Conservation (phyloP, 2,888 invertebrate genomes). For the Macropis europaea region DNA sequence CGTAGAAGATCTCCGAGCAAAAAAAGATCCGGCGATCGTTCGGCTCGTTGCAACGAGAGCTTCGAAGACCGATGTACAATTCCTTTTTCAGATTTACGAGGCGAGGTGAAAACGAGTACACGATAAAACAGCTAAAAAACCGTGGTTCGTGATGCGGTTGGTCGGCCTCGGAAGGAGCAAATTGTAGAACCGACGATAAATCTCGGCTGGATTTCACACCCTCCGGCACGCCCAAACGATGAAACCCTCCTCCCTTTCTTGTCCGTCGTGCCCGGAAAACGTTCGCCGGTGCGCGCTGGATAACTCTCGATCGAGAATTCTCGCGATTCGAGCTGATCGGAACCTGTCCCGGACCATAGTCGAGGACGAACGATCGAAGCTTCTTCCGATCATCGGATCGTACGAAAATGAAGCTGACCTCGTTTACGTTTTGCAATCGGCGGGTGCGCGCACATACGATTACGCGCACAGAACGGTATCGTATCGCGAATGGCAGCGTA, state of each 20-base stretch:
- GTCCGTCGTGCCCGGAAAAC: too few species aligned
- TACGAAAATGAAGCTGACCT: background rate
- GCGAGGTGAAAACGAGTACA: conserved; percentile 30
- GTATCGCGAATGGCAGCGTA: conserved; percentile 13
- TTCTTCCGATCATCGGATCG: background rate
- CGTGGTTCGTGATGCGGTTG: conserved; percentile 27
- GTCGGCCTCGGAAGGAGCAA: conserved; percentile 56
- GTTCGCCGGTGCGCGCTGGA: background rate
- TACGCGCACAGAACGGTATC: background rate
- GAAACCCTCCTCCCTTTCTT: too few species aligned
- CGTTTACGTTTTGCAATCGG: background rate
- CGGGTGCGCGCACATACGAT: background rate
- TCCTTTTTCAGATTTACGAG: conserved; percentile 59
- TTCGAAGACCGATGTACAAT: conserved; percentile 17
- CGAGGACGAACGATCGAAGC: background rate
- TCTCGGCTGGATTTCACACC: conserved; percentile 67
- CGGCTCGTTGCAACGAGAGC: conserved; percentile 12
- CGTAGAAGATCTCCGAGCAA: conserved; percentile 1
- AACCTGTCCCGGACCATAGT: background rate
- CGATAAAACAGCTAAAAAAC: conserved; percentile 32
- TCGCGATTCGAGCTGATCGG: background rate
- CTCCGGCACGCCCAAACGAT: conserved; percentile 53
- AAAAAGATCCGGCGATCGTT: conserved; percentile 4
- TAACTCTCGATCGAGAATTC: background rate
- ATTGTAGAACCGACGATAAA: conserved; percentile 68